A percentile compares a stretch with the other conserved stretches of the same genome.
Evolutionary conservation across 2,113 vertebrate species (phyloP).

Genomic region (Crotalus horridus): DNA sequence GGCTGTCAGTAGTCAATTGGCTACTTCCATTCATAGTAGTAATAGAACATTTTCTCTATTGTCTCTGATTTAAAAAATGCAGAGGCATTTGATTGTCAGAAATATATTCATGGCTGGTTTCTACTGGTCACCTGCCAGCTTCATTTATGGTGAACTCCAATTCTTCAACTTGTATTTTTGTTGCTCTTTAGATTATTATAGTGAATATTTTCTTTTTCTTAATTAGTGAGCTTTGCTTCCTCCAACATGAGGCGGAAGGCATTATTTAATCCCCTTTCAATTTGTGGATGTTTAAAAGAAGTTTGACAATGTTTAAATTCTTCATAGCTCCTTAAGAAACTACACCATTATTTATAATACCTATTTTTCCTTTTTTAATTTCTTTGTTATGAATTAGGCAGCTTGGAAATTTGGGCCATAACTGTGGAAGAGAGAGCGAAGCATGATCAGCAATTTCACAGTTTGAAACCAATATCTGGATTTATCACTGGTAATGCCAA

Average conservation of each 20-base stretch:
- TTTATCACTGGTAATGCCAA: slow-evolving; percentile 89
- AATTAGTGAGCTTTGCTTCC: not conserved
- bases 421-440: slow-evolving; percentile 95
- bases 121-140: not conserved
- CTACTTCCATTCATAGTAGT: not conserved
- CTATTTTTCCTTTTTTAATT: slow-evolving; percentile 7
- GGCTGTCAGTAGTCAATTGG: not conserved
- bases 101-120: not conserved
- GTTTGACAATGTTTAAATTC: not conserved
- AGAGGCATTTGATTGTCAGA: not conserved
- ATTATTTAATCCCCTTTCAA: not conserved
- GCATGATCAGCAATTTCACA: slow-evolving; percentile 97
- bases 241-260: not conserved
- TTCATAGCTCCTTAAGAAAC: not conserved
- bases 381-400: slow-evolving; percentile 67
- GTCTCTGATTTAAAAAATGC: not conserved
- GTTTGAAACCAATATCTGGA: slow-evolving; percentile 88
- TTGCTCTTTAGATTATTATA: not conserved
- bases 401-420: slow-evolving; percentile 93
- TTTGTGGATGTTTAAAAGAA: not conserved
- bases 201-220: not conserved
- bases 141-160: not conserved
- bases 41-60: not conserved
- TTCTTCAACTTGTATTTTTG: not conserved
- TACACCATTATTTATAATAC: not conserved